Conservation (phyloP, 2,888 invertebrate species). For the Eupsilia transversa region DNA sequence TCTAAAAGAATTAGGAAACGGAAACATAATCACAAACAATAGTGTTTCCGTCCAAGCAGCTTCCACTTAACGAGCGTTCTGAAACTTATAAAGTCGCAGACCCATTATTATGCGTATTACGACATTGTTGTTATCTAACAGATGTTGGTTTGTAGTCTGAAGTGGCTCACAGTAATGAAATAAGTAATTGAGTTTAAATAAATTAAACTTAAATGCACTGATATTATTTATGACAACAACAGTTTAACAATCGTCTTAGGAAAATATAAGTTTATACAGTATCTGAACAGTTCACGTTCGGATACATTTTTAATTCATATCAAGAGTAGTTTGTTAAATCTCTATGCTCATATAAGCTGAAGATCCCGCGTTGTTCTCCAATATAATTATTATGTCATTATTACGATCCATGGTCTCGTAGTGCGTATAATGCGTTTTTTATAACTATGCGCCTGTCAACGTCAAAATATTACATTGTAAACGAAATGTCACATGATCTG, state of each 20-base stretch:
- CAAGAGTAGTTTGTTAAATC: not conserved
- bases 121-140: not conserved
- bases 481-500: too few relatives aligned
- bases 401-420: not conserved
- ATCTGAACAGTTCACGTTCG: conserved; percentile 45
- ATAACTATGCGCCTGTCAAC: too few relatives aligned
- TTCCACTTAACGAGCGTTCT: conserved; percentile 52
- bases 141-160: not conserved
- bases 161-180: not conserved
- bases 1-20: conserved; percentile 64
- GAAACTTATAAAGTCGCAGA: conserved; percentile 27
- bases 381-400: too few relatives aligned
- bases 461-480: too few relatives aligned
- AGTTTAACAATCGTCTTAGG: not conserved
- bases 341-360: not conserved
- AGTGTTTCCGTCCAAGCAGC: conserved; percentile 56
- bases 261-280: not conserved
- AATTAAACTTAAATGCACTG: not conserved
- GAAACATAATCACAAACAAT: conserved; percentile 51
- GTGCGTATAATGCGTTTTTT: too few relatives aligned
- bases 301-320: conserved; percentile 30
- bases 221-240: not conserved
- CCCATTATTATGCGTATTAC: not conserved
- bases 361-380: not conserved
- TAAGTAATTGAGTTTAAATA: not conserved